Conservation (phyloP, 2,113 vertebrate species). For the Sus scrofa region T2T-Sscrofa CM000823.6:14579001-14579500, state of each 20-base stretch:
- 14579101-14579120: slow-evolving; percentile 7
- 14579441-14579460: no score
- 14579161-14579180: slow-evolving; percentile 17
- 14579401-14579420: no score
- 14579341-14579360: background rate
- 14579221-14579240: background rate
- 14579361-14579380: no score
- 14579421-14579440: no score
- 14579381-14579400: no score
- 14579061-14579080: background rate
- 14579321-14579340: background rate
- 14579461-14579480: no score
- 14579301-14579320: background rate
- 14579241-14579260: background rate
- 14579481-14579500: no score
- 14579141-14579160: background rate
- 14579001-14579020: slow-evolving; percentile 3
- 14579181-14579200: background rate
- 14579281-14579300: background rate
- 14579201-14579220: background rate
- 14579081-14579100: background rate
- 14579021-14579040: slow-evolving; percentile 7
- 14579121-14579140: slow-evolving; percentile 42
- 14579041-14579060: slow-evolving; percentile 29
- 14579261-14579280: background rate